Evolutionary conservation across 2,113 vertebrate genomes (phyloP).

Genomic region (Uria aalge): DNA sequence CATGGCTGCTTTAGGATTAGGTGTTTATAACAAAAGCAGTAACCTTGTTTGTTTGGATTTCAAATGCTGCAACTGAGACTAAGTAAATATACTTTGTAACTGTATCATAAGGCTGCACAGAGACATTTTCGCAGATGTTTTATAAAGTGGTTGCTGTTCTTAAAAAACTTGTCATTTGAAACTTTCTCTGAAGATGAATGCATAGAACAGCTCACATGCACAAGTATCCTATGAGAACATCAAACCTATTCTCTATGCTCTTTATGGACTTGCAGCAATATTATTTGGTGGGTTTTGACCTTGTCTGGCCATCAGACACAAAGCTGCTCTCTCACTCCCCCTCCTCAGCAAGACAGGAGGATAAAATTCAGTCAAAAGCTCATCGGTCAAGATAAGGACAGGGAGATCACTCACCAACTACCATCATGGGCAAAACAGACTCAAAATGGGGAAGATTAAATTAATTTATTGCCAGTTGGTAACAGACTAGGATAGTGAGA

Average conservation of each 20-base stretch:
- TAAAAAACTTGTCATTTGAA: background rate
- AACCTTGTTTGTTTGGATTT: background rate
- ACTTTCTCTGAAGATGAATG: background rate
- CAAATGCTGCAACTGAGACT: background rate
- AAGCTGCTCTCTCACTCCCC: background rate
- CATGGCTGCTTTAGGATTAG: background rate
- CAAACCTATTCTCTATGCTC: background rate
- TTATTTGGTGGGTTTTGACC: background rate
- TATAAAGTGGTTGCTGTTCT: background rate
- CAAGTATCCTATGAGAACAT: background rate
- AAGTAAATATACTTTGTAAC: background rate
- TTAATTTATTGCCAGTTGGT: background rate
- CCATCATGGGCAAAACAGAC: background rate
- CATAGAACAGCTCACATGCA: background rate
- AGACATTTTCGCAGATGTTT: background rate
- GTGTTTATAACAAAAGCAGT: background rate
- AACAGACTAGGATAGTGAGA: background rate
- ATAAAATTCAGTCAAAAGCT: background rate
- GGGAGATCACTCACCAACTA: background rate
- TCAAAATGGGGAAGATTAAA: background rate
- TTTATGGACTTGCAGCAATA: background rate
- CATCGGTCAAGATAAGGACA: background rate
- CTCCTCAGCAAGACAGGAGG: background rate
- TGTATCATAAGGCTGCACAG: background rate
- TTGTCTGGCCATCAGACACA: fast-evolving